Conservation (phyloP, 2,888 invertebrate genomes). For the Tenthredo amoena region DNA sequence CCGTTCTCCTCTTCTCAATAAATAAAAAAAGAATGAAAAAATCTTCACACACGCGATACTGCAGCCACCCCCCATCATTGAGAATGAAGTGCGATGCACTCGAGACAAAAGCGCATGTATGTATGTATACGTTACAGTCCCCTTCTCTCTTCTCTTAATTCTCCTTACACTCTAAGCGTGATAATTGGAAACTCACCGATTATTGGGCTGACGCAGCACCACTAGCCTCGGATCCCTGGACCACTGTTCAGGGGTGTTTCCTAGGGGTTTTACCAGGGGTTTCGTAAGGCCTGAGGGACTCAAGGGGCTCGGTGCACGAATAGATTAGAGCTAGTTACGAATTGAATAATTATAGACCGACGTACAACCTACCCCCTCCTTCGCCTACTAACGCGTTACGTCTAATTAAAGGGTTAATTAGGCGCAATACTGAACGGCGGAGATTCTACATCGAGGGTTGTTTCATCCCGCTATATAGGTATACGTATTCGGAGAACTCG, state of each 20-base stretch:
- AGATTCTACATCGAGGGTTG: not conserved
- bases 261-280: not conserved
- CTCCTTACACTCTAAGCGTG: not conserved
- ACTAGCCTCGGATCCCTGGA: not conserved
- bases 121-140: not conserved
- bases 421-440: not conserved
- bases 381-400: not conserved
- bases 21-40: not conserved
- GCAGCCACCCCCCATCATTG: not conserved
- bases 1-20: not conserved
- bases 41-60: not conserved
- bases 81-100: not conserved
- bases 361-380: not conserved
- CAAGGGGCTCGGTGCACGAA: conserved; percentile 1
- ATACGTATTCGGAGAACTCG: no score
- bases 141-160: not conserved
- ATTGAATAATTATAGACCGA: conserved; percentile 48
- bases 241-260: conserved; percentile 17
- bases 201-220: conserved; percentile 44
- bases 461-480: no score
- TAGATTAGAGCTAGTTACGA: conserved; percentile 51
- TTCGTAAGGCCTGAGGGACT: conserved; percentile 6
- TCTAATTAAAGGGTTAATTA: conserved; percentile 37
- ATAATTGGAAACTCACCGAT: conserved; percentile 45
- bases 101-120: conserved; percentile 30